phyloP scores from a whole-genome alignment of 2,113 vertebrate genomes.

The Sphaerodactylus townsendi region DNA sequence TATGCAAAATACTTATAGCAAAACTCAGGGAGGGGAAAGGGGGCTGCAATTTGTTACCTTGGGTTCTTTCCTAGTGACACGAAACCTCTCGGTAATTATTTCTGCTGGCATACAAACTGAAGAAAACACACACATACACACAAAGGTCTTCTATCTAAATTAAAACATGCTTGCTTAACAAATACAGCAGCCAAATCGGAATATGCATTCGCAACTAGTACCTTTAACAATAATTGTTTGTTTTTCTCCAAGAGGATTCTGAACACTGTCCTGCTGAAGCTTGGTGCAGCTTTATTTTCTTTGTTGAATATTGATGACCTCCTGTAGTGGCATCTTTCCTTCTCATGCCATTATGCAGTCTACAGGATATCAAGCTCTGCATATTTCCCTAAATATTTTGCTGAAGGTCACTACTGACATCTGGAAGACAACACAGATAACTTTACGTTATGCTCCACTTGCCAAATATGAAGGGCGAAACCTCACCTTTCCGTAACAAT shows the following conservation, averaged over 20 bases:
- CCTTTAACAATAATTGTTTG: slow-evolving; percentile 38
- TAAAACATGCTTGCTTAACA: slow-evolving; percentile 17
- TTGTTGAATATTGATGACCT: slow-evolving; percentile 37
- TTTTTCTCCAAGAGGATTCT: slow-evolving; percentile 44
- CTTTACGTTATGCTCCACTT: slow-evolving; percentile 15
- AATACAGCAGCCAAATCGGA: slow-evolving; percentile 9
- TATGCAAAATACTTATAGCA: neutral
- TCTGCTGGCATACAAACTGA: neutral
- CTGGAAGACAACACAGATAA: slow-evolving; percentile 24
- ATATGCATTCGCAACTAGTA: slow-evolving; percentile 8
- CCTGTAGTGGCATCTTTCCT: slow-evolving; percentile 37
- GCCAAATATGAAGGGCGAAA: slow-evolving; percentile 6
- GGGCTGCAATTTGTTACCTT: neutral
- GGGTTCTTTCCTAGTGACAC: neutral
- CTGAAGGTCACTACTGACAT: slow-evolving; percentile 57
- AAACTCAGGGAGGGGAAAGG: neutral
- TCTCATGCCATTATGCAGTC: slow-evolving; percentile 17
- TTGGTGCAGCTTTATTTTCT: slow-evolving; percentile 29
- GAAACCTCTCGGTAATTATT: neutral
- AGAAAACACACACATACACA: neutral
- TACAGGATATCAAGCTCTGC: slow-evolving; percentile 20
- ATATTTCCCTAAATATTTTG: slow-evolving; percentile 42
- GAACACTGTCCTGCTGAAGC: slow-evolving; percentile 39
- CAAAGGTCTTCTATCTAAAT: fast-evolving
- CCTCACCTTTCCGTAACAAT: neutral